These are phyloP conservation scores for Albula glossodonta DNA, from an alignment of 2,113 vertebrate species.

Conservation along the genomic window DNA sequence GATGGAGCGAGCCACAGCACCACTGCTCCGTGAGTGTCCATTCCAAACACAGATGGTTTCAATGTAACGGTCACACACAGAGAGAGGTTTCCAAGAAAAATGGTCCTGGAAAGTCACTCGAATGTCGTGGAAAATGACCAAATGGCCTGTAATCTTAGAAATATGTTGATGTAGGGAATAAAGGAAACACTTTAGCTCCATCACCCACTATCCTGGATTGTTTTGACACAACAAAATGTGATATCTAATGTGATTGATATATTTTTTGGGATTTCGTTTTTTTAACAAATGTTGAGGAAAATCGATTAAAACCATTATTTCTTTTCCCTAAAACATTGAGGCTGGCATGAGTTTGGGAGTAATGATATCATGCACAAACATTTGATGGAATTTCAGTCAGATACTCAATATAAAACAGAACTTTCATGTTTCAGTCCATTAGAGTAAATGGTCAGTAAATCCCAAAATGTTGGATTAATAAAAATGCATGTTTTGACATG, in stretches of 20 bases:
- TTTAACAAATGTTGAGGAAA: too few species aligned
- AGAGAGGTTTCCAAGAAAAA: neutral
- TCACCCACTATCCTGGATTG: too few species aligned
- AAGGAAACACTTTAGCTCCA: too few species aligned
- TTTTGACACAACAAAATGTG: too few species aligned
- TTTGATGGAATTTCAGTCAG: neutral
- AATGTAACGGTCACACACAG: neutral
- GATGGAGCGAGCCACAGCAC: constrained; percentile 65
- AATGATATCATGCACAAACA: neutral
- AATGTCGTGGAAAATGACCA: neutral
- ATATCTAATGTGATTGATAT: neutral
- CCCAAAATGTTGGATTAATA: neutral
- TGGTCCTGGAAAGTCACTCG: neutral
- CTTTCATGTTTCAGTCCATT: neutral
- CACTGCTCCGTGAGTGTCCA: constrained; percentile 76
- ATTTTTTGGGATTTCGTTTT: too few species aligned
- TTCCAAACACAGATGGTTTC: neutral
- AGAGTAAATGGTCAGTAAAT: neutral
- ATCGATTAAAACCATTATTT: neutral
- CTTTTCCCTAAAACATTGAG: neutral
- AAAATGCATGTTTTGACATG: neutral
- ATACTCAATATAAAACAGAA: neutral
- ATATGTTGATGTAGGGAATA: neutral
- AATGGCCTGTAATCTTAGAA: neutral
- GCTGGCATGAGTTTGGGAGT: neutral